A percentile compares a stretch with the other conserved stretches of the same genome.
Conservation (phyloP, 2,113 vertebrate genomes). For the Mesitornis unicolor region DNA sequence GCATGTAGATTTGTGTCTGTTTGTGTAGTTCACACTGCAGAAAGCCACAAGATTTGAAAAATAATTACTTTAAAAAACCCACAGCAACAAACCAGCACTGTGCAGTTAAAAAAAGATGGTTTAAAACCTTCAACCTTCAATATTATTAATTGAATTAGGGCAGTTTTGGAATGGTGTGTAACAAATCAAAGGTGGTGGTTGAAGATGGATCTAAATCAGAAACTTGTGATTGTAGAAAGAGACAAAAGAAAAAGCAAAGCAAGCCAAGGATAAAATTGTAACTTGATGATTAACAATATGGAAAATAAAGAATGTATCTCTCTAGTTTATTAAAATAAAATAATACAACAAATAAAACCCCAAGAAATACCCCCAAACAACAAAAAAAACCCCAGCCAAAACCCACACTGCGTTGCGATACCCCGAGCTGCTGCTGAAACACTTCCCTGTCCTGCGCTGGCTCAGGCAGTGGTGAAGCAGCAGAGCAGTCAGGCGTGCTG, state of each 20-base stretch:
- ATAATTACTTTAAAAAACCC: background rate
- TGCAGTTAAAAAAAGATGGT: background rate
- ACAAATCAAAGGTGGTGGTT: background rate
- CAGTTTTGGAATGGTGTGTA: background rate
- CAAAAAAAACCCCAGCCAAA: background rate
- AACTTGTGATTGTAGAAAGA: background rate
- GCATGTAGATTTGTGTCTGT: background rate
- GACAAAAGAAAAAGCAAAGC: background rate
- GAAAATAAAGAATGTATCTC: background rate
- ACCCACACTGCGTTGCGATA: background rate
- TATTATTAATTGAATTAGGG: background rate
- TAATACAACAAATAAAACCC: background rate
- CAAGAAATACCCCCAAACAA: background rate
- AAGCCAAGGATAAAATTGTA: background rate
- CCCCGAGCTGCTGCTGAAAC: background rate
- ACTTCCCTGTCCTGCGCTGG: background rate
- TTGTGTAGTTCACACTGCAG: background rate
- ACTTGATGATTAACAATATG: background rate
- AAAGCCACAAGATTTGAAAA: background rate
- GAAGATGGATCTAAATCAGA: accelerated
- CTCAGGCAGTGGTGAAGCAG: background rate
- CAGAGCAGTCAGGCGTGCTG: background rate
- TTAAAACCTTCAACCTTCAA: background rate
- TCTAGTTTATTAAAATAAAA: background rate
- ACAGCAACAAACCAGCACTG: background rate